A percentile compares a stretch with the other conserved stretches of the same genome.
phyloP scores from a whole-genome alignment of 2,797 vertebrate genomes.

The Dendrocincla tyrannina region DNA sequence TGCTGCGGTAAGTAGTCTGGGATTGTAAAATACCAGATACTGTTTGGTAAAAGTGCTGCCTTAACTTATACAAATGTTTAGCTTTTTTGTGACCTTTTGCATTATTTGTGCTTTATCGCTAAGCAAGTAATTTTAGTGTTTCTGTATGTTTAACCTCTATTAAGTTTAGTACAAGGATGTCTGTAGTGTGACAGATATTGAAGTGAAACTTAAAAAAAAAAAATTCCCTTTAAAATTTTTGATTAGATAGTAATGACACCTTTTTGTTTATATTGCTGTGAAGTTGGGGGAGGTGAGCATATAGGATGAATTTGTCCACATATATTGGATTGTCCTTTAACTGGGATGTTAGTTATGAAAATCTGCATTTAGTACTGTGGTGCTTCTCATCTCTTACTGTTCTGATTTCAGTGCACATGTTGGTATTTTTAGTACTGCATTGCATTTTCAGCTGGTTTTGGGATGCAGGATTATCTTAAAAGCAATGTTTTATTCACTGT shows the following conservation, averaged over 20 bases:
- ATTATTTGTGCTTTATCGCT: conserved; percentile 35
- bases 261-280: conserved; percentile 30
- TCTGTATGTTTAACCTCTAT: neutral
- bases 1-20: conserved; percentile 74
- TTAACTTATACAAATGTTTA: conserved; percentile 41
- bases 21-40: conserved; percentile 69
- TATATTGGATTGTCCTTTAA: neutral
- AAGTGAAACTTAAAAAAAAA: neutral
- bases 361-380: neutral
- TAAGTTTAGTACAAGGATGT: conserved; percentile 36
- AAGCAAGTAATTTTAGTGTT: conserved; percentile 7
- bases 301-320: neutral
- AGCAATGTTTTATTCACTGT: neutral
- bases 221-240: neutral
- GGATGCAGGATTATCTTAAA: conserved; percentile 13
- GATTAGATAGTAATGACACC: neutral
- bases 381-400: neutral
- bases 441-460: neutral
- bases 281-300: conserved; percentile 19
- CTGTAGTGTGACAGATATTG: neutral
- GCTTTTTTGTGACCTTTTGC: conserved; percentile 42
- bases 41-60: conserved; percentile 50
- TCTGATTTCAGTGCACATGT: neutral
- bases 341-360: neutral
- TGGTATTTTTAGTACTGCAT: neutral